Evolutionary conservation across 2,888 invertebrate genomes (phyloP), one percentile per base, ranked within the genome.

Genomic region (Falcaria lacertinaria): DNA sequence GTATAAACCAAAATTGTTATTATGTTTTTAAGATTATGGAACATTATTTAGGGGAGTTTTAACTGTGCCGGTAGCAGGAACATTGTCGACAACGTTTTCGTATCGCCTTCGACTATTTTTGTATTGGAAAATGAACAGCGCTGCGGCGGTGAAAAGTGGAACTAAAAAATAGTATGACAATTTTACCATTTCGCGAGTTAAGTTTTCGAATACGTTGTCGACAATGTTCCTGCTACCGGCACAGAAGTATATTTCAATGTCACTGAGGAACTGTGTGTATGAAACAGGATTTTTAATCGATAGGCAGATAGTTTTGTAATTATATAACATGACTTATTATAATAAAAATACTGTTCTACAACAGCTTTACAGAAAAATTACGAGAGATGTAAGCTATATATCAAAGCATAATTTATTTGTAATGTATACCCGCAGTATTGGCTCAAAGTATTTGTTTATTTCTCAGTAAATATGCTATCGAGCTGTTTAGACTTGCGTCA

Each of bases 1-100:
- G 80, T 78, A 74, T 74, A 82, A 83, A 86, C 86, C 87, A 84
- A 88, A 87, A 81, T 83, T 85, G 87, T 87, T 87, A 83, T 83
- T 85, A 84, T 80, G 83, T 86, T 86, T 80, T 80, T 83, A 85
- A 80, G 79, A 70, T 62, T 65, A 53, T 60, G 56, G 44, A 42
- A 41, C 64, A 67, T 63, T 65, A 66, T 65, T 56, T 64, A 22
- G 37, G 37, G 14, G 8, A 16, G 33, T 36, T 44, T 22, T 41
- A 44, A 41, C 28, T 41, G 39, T n/a, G n/a, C n/a, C n/a, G n/a
- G n/a, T n/a, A n/a, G n/a, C n/a, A n/a, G n/a, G n/a, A n/a, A n/a
- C n/a, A n/a, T n/a, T n/a, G n/a, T n/a, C n/a, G n/a, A n/a, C n/a
- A n/a, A n/a, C n/a, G n/a, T n/a, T n/a, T n/a, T n/a, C n/a, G n/a